Base-by-base conservation (phyloP, 1,140 invertebrate genomes). In the Caerostris darwini region DNA sequence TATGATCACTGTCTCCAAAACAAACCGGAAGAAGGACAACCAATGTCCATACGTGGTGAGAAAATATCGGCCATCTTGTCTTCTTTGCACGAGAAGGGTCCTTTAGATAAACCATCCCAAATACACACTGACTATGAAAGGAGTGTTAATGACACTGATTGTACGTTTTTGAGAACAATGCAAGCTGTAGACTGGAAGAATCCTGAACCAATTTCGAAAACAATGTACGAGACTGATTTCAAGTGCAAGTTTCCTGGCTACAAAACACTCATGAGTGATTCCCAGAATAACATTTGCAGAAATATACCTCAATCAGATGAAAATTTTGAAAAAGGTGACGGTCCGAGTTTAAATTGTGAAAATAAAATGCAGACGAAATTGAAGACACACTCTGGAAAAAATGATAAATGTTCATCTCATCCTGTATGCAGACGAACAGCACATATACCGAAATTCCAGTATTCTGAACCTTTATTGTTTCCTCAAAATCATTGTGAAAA, bases 111-210 rank as follows among this genome's bases (percentile, higher is more conserved):
- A 14, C 19, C 34, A 4, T 3, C 19, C 4, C 53, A 77, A 12
- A 77, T 12, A 77, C 71, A 77, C 10, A 77, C 71, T 14, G 71
- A 77, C 53, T 53, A 53, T 77, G 71, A 77, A 12, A 77, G 53
- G 53, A 50, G 12, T 12, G 71, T 77, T 12, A 12, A 53, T 12
- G 71, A 77, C 12, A 77, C 71, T 12, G 53, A 77, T 5, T 77
- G 71, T 53, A 77, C 71, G 8, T 77, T 77, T 53, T 34, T 77
- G 50, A 77, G 71, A 77, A 34, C 34, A 12, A 77, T 77, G 71
- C 71, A 77, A 53, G 71, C 71, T 77, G 71, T 77, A 5, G 71
- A 77, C 34, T 77, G 71, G 71, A 14, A 77, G 7, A 77, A 53
- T 77, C 71, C 71, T 14, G 34, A 53, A 4, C 71, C 71, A 3